These are phyloP conservation scores for Macaria liturata DNA, from an alignment of 2,888 invertebrate genomes.

Conservation along the genomic window DNA sequence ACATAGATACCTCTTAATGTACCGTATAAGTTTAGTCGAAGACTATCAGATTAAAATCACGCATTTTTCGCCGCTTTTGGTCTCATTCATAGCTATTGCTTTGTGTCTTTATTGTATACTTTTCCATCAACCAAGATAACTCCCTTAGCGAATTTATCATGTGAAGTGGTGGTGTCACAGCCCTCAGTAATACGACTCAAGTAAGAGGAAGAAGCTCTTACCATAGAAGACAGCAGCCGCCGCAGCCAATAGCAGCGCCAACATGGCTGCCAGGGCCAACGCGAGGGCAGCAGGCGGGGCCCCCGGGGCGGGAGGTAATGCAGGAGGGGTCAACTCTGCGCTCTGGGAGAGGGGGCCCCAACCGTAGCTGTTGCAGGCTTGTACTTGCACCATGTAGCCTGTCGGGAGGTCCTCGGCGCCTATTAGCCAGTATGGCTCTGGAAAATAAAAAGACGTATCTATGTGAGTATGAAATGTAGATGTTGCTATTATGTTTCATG, in stretches of 20 bases:
- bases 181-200: too few species aligned
- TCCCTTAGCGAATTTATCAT: too few species aligned
- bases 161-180: too few species aligned
- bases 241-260: constrained; percentile 59
- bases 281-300: constrained; percentile 85
- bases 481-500: too few species aligned
- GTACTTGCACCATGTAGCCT: constrained; percentile 88
- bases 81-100: too few species aligned
- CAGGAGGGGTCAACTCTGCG: constrained; percentile 76
- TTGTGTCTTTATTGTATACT: too few species aligned
- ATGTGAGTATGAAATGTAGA: too few species aligned
- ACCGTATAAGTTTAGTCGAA: too few species aligned
- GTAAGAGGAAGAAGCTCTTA: constrained; percentile 23
- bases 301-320: constrained; percentile 40
- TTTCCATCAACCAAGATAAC: too few species aligned
- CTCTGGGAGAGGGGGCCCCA: constrained; percentile 90
- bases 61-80: too few species aligned
- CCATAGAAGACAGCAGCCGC: constrained; percentile 58
- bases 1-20: too few species aligned
- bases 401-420: constrained; percentile 85
- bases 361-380: constrained; percentile 91
- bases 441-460: not conserved
- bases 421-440: constrained; percentile 92
- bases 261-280: constrained; percentile 83
- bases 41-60: too few species aligned